phyloP scores from a whole-genome alignment of 2,113 vertebrate species.

The Felis catus region DNA sequence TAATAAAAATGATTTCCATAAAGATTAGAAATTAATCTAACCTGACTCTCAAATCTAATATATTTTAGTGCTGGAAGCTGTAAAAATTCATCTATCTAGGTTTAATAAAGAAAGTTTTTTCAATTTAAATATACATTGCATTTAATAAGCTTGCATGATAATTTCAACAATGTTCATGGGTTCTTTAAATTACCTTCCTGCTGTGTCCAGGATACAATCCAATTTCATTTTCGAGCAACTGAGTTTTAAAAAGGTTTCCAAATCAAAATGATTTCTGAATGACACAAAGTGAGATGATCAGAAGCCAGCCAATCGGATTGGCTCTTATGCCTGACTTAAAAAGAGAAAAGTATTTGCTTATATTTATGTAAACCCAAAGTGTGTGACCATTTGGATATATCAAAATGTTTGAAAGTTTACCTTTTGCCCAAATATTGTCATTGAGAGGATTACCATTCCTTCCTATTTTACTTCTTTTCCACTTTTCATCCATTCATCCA shows the following conservation, averaged over 20 bases:
- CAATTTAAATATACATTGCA: slow-evolving; percentile 94
- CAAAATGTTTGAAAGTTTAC: slow-evolving; percentile 28
- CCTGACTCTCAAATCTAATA: slow-evolving; percentile 86
- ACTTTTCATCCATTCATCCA: background rate
- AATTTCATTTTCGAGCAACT: slow-evolving; percentile 80
- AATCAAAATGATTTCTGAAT: slow-evolving; percentile 50
- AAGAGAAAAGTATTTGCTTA: background rate
- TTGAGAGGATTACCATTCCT: background rate
- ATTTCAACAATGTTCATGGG: slow-evolving; percentile 87
- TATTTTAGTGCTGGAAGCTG: slow-evolving; percentile 90
- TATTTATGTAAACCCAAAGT: slow-evolving; percentile 28
- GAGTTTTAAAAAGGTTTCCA: slow-evolving; percentile 74
- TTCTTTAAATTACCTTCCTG: slow-evolving; percentile 87
- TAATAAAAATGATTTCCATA: slow-evolving; percentile 85
- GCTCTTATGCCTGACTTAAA: background rate
- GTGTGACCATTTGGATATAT: slow-evolving; percentile 23
- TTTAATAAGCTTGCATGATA: slow-evolving; percentile 90
- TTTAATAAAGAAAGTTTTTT: slow-evolving; percentile 89
- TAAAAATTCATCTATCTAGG: slow-evolving; percentile 89
- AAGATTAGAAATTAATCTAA: slow-evolving; percentile 86
- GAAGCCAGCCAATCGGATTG: slow-evolving; percentile 40
- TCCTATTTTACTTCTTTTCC: slow-evolving; percentile 5
- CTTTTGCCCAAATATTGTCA: slow-evolving; percentile 33
- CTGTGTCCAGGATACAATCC: slow-evolving; percentile 84
- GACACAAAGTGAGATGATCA: slow-evolving; percentile 58